Percentiles rank a stretch among this genome's conserved stretches.
phyloP scores from a whole-genome alignment of 1,140 invertebrate genomes.

The Drosophila hydei region DNA sequence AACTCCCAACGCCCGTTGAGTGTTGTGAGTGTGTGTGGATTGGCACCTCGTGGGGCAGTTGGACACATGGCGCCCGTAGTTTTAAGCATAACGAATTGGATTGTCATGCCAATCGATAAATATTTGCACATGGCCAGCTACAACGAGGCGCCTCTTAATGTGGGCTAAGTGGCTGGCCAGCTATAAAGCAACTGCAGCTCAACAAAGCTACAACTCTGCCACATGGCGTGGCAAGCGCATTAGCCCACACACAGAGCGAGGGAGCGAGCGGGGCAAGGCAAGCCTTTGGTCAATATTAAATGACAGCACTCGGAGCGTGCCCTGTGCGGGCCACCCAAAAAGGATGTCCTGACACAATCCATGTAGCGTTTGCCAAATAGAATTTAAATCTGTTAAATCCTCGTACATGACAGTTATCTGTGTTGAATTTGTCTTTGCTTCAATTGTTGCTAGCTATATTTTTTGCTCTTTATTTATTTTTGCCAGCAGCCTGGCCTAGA shows the following conservation, averaged over 20 bases:
- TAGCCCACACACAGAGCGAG: conserved; percentile 12
- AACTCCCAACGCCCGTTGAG: too few relatives aligned
- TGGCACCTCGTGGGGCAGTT: conserved; percentile 24
- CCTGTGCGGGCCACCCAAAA: conserved; percentile 19
- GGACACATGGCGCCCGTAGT: conserved; percentile 57
- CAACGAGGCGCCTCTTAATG: conserved; percentile 51
- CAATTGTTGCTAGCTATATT: conserved; percentile 49
- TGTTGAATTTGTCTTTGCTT: conserved; percentile 51
- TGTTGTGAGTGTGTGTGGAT: conserved; percentile 21
- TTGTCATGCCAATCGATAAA: conserved; percentile 71
- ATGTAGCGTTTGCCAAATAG: conserved; percentile 58
- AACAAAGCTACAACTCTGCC: conserved; percentile 22
- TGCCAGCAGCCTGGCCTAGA: conserved; percentile 12
- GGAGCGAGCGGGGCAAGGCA: not conserved
- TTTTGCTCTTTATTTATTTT: too few relatives aligned
- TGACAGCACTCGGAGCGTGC: conserved; percentile 36
- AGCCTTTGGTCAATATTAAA: conserved; percentile 67
- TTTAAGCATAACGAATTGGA: conserved; percentile 75
- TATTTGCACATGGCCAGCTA: conserved; percentile 55
- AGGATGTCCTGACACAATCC: conserved; percentile 9
- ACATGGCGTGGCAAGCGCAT: conserved; percentile 22
- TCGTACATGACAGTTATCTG: conserved; percentile 73
- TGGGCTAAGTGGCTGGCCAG: conserved; percentile 64
- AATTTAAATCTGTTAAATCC: conserved; percentile 81
- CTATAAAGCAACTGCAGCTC: conserved; percentile 22